These are phyloP conservation scores for Frankliniella fusca DNA, from an alignment of 2,888 invertebrate genomes.

Conservation along the genomic window DNA sequence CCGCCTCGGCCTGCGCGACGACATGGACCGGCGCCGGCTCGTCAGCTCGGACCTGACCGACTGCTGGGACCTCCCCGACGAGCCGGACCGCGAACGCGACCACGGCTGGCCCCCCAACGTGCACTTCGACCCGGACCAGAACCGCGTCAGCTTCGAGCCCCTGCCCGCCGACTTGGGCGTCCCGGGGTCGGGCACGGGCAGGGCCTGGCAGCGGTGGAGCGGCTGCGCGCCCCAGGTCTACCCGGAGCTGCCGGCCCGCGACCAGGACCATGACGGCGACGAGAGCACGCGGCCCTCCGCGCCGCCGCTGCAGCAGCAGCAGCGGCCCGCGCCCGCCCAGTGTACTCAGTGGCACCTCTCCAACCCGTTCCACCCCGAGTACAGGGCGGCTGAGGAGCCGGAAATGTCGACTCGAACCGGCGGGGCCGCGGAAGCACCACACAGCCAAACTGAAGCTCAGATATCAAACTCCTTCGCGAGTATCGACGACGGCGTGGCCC, in stretches of 20 bases:
- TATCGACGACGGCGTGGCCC: too few relatives aligned
- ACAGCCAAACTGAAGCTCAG: too few relatives aligned
- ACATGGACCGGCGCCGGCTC: neutral
- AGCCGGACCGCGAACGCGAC: neutral
- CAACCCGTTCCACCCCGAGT: neutral
- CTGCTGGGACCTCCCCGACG: neutral
- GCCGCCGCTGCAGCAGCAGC: neutral
- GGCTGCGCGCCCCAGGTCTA: too few relatives aligned
- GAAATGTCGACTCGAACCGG: too few relatives aligned
- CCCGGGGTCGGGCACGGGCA: neutral
- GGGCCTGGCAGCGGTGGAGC: neutral
- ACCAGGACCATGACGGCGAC: neutral
- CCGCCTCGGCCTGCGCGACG: neutral
- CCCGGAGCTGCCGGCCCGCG: neutral
- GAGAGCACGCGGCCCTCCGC: neutral
- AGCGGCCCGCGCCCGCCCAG: neutral
- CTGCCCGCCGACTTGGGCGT: neutral
- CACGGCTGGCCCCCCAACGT: neutral
- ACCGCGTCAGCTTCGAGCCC: neutral
- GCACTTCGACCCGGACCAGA: neutral
- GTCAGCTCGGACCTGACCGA: constrained; percentile 7
- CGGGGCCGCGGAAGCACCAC: too few relatives aligned
- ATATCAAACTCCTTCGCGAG: too few relatives aligned
- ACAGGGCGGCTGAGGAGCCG: neutral
- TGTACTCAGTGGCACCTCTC: neutral